These are phyloP conservation scores for Phaenicophaeus curvirostris DNA, from an alignment of 2,797 vertebrate genomes.

Conservation along the genomic window DNA sequence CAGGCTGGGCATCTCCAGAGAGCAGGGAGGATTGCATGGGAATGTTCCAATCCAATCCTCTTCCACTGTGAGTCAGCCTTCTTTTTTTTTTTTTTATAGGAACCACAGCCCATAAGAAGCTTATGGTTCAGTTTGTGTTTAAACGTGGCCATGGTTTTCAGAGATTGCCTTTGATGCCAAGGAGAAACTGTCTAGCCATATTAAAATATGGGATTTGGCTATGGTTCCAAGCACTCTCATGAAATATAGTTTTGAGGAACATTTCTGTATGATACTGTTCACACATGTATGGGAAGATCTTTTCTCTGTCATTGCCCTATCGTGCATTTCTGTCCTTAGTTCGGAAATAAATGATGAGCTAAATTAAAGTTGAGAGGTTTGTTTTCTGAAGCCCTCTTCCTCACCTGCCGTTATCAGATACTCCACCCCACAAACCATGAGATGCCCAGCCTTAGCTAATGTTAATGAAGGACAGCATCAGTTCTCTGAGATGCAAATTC, in stretches of 20 bases:
- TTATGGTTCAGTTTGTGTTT: background rate
- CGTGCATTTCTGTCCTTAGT: background rate
- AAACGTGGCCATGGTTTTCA: background rate
- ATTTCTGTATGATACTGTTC: background rate
- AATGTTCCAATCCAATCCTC: background rate
- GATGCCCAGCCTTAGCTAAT: background rate
- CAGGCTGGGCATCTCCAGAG: background rate
- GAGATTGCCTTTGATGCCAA: background rate
- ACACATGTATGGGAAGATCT: background rate
- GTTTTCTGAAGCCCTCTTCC: background rate
- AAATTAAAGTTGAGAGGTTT: background rate
- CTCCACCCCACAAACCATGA: background rate
- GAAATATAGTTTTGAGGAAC: background rate
- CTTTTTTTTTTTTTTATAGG: background rate
- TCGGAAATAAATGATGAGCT: background rate
- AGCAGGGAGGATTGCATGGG: background rate
- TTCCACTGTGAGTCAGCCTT: conserved; percentile 30
- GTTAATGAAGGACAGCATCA: background rate
- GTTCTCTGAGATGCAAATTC: background rate
- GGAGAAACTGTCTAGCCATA: conserved; percentile 5
- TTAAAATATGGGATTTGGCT: background rate
- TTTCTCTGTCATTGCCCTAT: background rate
- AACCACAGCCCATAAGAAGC: conserved; percentile 42
- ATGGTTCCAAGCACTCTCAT: background rate
- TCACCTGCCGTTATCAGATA: background rate